Conservation (phyloP, 2,797 vertebrate genomes). For the Crocodylus rhombifer region DNA sequence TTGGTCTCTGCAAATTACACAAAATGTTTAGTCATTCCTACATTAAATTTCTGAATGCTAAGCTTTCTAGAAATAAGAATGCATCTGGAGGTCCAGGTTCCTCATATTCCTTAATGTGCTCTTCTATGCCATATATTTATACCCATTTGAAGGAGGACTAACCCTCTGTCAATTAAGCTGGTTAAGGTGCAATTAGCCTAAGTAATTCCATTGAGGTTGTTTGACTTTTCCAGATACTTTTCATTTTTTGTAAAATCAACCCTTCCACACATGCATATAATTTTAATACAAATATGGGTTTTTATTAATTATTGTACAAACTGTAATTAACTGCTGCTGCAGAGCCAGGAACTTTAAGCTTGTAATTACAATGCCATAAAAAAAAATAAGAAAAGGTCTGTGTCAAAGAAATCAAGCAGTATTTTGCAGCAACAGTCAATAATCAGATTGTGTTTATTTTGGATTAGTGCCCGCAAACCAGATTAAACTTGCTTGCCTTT, state of each 20-base stretch:
- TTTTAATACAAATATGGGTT: slow-evolving; percentile 37
- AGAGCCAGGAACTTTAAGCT: background rate
- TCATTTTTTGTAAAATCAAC: background rate
- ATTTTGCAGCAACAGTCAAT: slow-evolving; percentile 37
- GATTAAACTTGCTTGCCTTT: slow-evolving; percentile 50
- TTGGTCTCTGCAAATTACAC: background rate
- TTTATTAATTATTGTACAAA: slow-evolving; percentile 53
- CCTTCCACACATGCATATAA: background rate
- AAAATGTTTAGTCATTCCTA: background rate
- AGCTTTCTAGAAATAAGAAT: slow-evolving; percentile 42
- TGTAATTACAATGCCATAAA: slow-evolving; percentile 55
- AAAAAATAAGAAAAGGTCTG: slow-evolving; percentile 55
- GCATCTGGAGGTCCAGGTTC: slow-evolving; percentile 2
- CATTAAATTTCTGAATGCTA: background rate
- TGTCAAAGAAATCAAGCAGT: slow-evolving; percentile 58
- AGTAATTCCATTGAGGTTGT: background rate
- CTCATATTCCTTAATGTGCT: slow-evolving; percentile 11
- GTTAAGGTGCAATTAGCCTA: background rate
- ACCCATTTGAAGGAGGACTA: background rate
- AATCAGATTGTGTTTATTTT: slow-evolving; percentile 65
- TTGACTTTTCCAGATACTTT: background rate
- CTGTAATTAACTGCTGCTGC: background rate
- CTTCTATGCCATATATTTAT: slow-evolving; percentile 2
- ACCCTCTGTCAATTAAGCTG: background rate
- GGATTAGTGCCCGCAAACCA: slow-evolving; percentile 5